Evolutionary conservation across 64 coral and sea anemone species (phyloP), one percentile per base, ranked within the genome.

Genomic region (Pocillopora damicornis): DNA sequence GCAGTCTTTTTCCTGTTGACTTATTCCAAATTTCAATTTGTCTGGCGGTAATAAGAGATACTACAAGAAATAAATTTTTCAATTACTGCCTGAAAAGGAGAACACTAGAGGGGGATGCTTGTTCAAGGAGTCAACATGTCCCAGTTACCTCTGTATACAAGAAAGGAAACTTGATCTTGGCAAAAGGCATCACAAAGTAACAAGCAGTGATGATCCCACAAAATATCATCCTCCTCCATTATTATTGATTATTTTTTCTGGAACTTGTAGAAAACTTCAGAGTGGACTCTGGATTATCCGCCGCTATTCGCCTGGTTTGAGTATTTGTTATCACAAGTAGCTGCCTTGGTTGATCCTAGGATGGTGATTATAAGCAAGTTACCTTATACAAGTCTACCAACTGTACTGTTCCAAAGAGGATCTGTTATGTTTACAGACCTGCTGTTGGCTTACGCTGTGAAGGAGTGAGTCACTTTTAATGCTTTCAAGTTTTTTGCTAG

Each of bases 301-400:
- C 97, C 97, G 23, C 37, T 99, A 51, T 99, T 99, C 93, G 97
- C 97, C 34, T 99, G 93, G 97, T 99, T 99, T 95, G 97, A 99
- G 68, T 99, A 88, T 77, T 76, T 90, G 2, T 80, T 99, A 51
- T 99, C 97, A 78, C 97, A 99, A 35, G 73, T 95, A 20, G 97
- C 93, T 34, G 75, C 57, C 15, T 23, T 89, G 73, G 57, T 99
- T 51, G 97, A 99, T 68, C 90, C 97, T 17, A 13, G 78, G 34
- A 99, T 99, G 93, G 93, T 94, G 0, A 45, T 90, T 8, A 90
- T 99, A 73, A 90, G 90, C 9, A 99, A 92, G 60, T 78, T 88
- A 16, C 59, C 79, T 22, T 99, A 99, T 93, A 88, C 63, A 14
- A 99, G 93, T 51, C 23, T 87, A 35, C 64, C 75, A 81, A 95